These are phyloP conservation scores for Battus philenor DNA, from an alignment of 1,140 invertebrate genomes.

Conservation along the genomic window DNA sequence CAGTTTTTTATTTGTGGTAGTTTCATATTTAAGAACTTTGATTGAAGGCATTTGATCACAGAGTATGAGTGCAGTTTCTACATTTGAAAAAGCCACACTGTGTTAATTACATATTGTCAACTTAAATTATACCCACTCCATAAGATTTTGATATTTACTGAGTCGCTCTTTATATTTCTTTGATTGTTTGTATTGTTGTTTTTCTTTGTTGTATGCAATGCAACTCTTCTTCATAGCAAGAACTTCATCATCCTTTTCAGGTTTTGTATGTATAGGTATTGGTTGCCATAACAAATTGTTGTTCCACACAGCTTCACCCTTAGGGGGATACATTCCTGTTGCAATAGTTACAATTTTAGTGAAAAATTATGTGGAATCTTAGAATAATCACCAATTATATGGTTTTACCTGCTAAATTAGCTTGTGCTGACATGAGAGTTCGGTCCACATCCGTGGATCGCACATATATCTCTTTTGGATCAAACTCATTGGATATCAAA, in stretches of 20 bases:
- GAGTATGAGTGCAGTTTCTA: too few relatives aligned
- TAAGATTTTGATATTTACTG: constrained; percentile 79
- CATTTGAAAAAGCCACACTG: too few relatives aligned
- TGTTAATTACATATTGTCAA: too few relatives aligned
- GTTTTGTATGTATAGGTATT: constrained; percentile 89
- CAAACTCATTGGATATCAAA: constrained; percentile 75
- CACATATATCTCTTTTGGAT: constrained; percentile 79
- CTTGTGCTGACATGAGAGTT: constrained; percentile 92
- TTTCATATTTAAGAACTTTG: too few relatives aligned
- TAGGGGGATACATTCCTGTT: constrained; percentile 81
- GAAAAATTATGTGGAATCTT: background rate
- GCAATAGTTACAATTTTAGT: background rate
- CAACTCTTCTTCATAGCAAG: constrained; percentile 82
- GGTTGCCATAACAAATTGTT: constrained; percentile 88
- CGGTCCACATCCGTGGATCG: constrained; percentile 91
- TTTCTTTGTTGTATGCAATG: constrained; percentile 78
- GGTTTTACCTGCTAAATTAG: constrained; percentile 82
- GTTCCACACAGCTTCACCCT: constrained; percentile 81
- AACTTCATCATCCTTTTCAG: constrained; percentile 81
- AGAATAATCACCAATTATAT: background rate
- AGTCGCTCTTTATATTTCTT: constrained; percentile 77
- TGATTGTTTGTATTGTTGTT: constrained; percentile 76
- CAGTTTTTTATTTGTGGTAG: too few relatives aligned
- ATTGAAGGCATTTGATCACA: too few relatives aligned
- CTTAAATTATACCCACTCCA: constrained; percentile 67